phyloP scores from a whole-genome alignment of 2,888 invertebrate genomes.

The Rhingia campestris region DNA sequence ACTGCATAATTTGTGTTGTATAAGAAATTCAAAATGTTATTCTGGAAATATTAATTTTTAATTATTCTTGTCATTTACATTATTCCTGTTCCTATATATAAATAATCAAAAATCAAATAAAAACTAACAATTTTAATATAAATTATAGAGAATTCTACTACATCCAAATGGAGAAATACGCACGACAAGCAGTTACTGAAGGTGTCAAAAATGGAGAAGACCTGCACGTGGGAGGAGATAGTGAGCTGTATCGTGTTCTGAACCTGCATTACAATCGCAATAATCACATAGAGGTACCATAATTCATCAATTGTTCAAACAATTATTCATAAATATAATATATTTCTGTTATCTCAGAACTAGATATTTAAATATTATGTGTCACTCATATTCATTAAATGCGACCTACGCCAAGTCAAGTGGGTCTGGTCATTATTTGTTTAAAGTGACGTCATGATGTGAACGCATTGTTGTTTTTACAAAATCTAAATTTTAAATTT shows the following conservation, averaged over 20 bases:
- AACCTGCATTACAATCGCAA: slow-evolving; percentile 99
- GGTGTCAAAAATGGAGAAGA: slow-evolving; percentile 96
- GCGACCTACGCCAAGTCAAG: background rate
- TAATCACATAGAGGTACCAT: slow-evolving; percentile 83
- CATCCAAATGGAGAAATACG: slow-evolving; percentile 99
- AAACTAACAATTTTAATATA: background rate
- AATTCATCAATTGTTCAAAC: slow-evolving; percentile 1
- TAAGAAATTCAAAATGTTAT: too few species aligned
- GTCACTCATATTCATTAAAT: too few species aligned
- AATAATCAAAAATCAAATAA: background rate
- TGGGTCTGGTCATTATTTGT: too few species aligned
- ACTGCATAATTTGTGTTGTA: too few species aligned
- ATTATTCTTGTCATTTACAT: background rate
- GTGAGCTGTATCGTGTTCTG: slow-evolving; percentile 98
- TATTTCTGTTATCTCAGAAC: too few species aligned
- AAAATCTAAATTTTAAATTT: too few species aligned
- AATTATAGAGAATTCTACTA: slow-evolving; percentile 99
- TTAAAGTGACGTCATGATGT: too few species aligned
- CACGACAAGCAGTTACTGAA: slow-evolving; percentile 98
- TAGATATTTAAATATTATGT: too few species aligned
- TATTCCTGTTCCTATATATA: background rate
- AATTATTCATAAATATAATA: slow-evolving; percentile 6
- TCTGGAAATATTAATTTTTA: too few species aligned
- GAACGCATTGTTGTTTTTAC: too few species aligned
- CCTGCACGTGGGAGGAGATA: slow-evolving; percentile 96